phyloP scores from a whole-genome alignment of 2,888 invertebrate species.

The Incurvaria masculella region DNA sequence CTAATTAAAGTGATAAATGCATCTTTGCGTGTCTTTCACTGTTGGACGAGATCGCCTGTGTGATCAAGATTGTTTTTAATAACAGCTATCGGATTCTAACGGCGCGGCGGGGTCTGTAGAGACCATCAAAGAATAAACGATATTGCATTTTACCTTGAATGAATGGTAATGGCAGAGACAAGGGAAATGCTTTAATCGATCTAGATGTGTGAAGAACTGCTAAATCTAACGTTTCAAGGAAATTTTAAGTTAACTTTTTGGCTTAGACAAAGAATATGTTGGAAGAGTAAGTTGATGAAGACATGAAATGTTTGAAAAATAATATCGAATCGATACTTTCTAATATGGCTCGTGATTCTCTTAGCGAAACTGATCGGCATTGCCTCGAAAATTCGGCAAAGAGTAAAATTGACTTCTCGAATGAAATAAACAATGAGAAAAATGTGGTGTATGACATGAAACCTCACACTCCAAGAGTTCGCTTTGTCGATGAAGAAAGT shows the following conservation, averaged over 20 bases:
- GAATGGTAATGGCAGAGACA: too few species aligned
- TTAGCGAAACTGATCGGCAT: slow-evolving; percentile 46
- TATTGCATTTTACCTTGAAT: background rate
- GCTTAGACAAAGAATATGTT: too few species aligned
- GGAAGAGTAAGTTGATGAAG: too few species aligned
- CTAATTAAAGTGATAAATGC: slow-evolving; percentile 33
- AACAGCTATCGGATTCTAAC: background rate
- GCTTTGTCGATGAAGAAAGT: slow-evolving; percentile 49
- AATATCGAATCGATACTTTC: background rate
- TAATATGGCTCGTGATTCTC: slow-evolving; percentile 47
- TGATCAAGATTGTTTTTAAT: background rate
- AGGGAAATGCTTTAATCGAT: too few species aligned
- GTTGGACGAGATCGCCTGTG: background rate
- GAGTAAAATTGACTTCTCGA: slow-evolving; percentile 35
- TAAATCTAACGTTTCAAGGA: too few species aligned
- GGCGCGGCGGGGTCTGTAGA: background rate
- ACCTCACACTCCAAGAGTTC: slow-evolving; percentile 40
- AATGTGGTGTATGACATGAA: slow-evolving; percentile 28
- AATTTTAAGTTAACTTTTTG: too few species aligned
- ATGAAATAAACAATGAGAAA: slow-evolving; percentile 33
- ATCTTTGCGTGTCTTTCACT: background rate
- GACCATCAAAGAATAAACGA: background rate
- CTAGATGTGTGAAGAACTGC: too few species aligned
- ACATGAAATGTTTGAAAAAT: too few species aligned
- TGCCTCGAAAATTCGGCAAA: slow-evolving; percentile 38